Evolutionary conservation across 2,888 invertebrate species (phyloP), one percentile per base, ranked within the genome.

Genomic region (Drosophila diplacantha): DNA sequence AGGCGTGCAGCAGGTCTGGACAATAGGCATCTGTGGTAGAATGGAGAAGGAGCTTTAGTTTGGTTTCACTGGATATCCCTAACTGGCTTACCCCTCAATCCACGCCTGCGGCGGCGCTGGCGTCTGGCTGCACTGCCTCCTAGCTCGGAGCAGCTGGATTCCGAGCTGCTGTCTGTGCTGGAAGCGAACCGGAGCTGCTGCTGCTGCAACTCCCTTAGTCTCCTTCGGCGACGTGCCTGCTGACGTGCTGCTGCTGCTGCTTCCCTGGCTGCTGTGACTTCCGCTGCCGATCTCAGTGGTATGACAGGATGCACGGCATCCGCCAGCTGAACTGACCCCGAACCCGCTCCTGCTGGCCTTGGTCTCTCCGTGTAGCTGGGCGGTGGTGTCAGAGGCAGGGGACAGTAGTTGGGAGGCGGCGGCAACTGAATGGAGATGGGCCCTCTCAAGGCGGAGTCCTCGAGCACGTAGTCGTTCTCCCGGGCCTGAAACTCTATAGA

Each of bases 1-100:
- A 88, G n/a, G 87, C 86, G 65, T 88, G 84, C 52, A 88, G 50
- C 32, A 88, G 68, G 64, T 88, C 88, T 9, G 88, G 88, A 60
- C 88, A 87, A 61, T 88, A 87, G 24, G 85, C 85, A 83, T 84
- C 88, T 87, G 69, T 0, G 70, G 66, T 14, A 12, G 69, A n/a
- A 9, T 0, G 7, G 3, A 14, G 14, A 3, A 7, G 11, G 9
- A 7, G 2, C 22, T 5, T 37, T n/a, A 47, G 11, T 22, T 11
- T n/a, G 12, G 20, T 20, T 18, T 16, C 5, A 22, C 3, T 0
- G 7, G 3, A 14, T 14, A 20, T 34, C 5, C 11, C 16, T 8
- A 5, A 2, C 3, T 1, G 5, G 56, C 76, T 69, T 55, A 85
- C 85, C 85, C 49, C 80, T 78, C 41, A 85, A 20, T 51, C 75